Evolutionary conservation across 2,888 invertebrate species (phyloP).

Genomic region (Amphiduros pacificus): DNA sequence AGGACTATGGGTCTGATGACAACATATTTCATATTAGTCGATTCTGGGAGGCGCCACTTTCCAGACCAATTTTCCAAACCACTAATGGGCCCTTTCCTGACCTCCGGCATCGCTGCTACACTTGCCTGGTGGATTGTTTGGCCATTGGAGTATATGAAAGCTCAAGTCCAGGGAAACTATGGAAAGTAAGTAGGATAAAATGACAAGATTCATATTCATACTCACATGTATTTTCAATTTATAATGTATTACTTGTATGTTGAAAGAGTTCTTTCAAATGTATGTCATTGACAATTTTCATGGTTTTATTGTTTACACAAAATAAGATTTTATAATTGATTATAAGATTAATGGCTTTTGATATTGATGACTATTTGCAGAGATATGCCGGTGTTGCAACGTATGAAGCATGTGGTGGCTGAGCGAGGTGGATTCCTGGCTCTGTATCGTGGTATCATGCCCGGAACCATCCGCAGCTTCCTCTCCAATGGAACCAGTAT

Average conservation of each 20-base stretch:
- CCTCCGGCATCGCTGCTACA: conserved; percentile 53
- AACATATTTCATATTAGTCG: conserved; percentile 53
- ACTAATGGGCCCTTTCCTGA: conserved; percentile 52
- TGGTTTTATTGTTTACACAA: no score
- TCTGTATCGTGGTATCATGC: conserved; percentile 51
- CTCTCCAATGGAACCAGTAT: conserved; percentile 54
- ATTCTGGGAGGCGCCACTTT: conserved; percentile 50
- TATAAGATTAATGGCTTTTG: not conserved
- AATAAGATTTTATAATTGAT: not conserved
- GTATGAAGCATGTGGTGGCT: conserved; percentile 41
- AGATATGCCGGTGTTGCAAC: conserved; percentile 38
- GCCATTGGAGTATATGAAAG: conserved; percentile 58
- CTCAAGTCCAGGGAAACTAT: conserved; percentile 54
- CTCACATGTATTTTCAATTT: no score
- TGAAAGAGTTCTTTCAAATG: no score
- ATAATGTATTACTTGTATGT: no score
- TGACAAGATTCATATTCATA: no score
- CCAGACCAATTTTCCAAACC: conserved; percentile 50
- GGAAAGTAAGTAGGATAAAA: conserved; percentile 48
- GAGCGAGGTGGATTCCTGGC: conserved; percentile 52
- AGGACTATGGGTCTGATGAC: conserved; percentile 53
- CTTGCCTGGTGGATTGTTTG: conserved; percentile 57
- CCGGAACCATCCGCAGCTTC: conserved; percentile 54
- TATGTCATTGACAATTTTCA: no score
- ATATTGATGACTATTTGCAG: conserved; percentile 26